These are phyloP conservation scores for Crepidodera aurea DNA, from an alignment of 2,888 invertebrate species.

Conservation along the genomic window DNA sequence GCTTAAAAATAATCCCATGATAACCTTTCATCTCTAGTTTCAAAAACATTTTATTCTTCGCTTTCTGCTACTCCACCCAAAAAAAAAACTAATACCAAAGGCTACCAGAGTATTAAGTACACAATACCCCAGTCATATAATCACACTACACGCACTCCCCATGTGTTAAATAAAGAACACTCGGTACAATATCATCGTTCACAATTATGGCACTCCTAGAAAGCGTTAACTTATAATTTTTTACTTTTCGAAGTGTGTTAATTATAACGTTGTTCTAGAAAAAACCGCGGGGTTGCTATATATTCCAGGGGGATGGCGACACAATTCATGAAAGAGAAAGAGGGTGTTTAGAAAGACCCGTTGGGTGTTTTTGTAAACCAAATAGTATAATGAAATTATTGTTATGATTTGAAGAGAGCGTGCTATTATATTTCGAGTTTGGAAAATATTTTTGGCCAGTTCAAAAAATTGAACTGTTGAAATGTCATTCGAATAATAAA, in stretches of 20 bases:
- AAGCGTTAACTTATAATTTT: slow-evolving; percentile 47
- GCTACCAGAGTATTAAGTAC: background rate
- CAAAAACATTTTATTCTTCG: background rate
- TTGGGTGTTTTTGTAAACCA: slow-evolving; percentile 34
- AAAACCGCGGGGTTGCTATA: slow-evolving; percentile 50
- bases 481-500: too few species aligned
- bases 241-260: slow-evolving; percentile 55
- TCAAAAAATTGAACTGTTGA: too few species aligned
- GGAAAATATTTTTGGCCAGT: too few species aligned
- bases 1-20: too few species aligned
- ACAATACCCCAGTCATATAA: slow-evolving; percentile 18
- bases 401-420: slow-evolving; percentile 37
- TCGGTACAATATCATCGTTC: slow-evolving; percentile 36
- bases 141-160: background rate
- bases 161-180: slow-evolving; percentile 30
- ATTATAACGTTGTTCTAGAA: slow-evolving; percentile 52
- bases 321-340: slow-evolving; percentile 1
- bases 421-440: slow-evolving; percentile 39
- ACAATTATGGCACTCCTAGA: slow-evolving; percentile 34
- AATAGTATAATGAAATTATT: slow-evolving; percentile 41
- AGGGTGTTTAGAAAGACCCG: slow-evolving; percentile 24
- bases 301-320: slow-evolving; percentile 10
- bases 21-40: too few species aligned
- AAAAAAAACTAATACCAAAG: background rate
- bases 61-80: background rate